A percentile compares a stretch with the other conserved stretches of the same genome.
Conservation (phyloP, 2,797 vertebrate species). For the Coluber constrictor region DNA sequence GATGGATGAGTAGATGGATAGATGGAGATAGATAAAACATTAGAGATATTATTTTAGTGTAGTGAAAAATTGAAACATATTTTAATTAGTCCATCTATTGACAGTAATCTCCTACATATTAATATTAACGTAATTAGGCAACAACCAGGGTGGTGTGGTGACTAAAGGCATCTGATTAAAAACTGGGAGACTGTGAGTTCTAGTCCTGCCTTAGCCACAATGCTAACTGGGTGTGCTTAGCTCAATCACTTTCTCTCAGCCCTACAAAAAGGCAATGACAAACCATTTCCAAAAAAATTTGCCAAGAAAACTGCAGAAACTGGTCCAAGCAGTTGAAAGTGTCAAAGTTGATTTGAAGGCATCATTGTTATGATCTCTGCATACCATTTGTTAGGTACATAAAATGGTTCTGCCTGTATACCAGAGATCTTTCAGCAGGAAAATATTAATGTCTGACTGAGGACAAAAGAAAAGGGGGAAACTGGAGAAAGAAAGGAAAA, state of each 20-base stretch:
- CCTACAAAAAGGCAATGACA: neutral
- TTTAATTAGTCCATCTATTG: neutral
- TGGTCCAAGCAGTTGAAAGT: neutral
- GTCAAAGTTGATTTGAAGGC: neutral
- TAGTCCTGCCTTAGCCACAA: neutral
- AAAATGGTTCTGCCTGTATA: neutral
- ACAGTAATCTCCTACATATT: neutral
- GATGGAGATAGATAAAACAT: too few relatives aligned
- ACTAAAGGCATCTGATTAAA: neutral
- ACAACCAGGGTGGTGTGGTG: neutral
- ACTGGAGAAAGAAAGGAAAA: neutral
- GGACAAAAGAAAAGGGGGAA: neutral
- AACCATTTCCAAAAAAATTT: neutral
- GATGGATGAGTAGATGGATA: too few relatives aligned
- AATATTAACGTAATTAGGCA: neutral
- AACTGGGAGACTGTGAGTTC: neutral
- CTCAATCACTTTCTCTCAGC: neutral
- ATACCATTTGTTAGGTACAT: neutral
- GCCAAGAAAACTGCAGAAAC: neutral
- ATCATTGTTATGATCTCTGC: neutral
- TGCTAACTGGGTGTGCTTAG: neutral
- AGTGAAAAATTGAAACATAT: neutral
- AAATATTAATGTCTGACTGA: neutral
- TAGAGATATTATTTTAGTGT: neutral
- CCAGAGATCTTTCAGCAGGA: neutral